Evolutionary conservation across 1,140 invertebrate species (phyloP).

Genomic region (Nebria ingens): DNA sequence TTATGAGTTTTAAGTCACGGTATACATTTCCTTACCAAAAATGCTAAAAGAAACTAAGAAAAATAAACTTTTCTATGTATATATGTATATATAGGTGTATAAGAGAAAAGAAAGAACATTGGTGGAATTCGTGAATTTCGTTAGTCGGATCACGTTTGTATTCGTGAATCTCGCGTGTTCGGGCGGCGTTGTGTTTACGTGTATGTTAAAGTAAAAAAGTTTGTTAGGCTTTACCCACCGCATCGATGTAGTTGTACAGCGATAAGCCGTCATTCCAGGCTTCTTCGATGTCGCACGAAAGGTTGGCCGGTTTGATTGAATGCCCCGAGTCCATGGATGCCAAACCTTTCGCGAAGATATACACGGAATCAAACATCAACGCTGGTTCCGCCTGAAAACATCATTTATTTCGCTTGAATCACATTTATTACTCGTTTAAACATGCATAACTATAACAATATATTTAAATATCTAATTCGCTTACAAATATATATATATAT

Average conservation of each 20-base stretch:
- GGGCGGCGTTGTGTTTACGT: not conserved
- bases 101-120: not conserved
- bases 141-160: not conserved
- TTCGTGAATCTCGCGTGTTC: not conserved
- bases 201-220: too few relatives aligned
- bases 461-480: too few relatives aligned
- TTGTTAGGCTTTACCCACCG: slow-evolving; percentile 46
- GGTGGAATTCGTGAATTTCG: not conserved
- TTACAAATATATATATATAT: slow-evolving; percentile 1
- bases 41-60: too few relatives aligned
- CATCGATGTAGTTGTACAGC: slow-evolving; percentile 84
- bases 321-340: slow-evolving; percentile 59
- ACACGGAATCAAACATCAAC: slow-evolving; percentile 83
- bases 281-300: slow-evolving; percentile 72
- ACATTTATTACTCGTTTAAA: too few relatives aligned
- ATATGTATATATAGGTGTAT: too few relatives aligned
- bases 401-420: too few relatives aligned
- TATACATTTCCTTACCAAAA: too few relatives aligned
- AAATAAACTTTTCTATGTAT: too few relatives aligned
- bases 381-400: slow-evolving; percentile 81
- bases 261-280: slow-evolving; percentile 79
- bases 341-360: slow-evolving; percentile 73
- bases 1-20: too few relatives aligned
- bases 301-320: slow-evolving; percentile 57
- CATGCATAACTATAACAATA: too few relatives aligned